Evolutionary conservation across 2,113 vertebrate genomes (phyloP).

Genomic region (Clarias magur): DNA sequence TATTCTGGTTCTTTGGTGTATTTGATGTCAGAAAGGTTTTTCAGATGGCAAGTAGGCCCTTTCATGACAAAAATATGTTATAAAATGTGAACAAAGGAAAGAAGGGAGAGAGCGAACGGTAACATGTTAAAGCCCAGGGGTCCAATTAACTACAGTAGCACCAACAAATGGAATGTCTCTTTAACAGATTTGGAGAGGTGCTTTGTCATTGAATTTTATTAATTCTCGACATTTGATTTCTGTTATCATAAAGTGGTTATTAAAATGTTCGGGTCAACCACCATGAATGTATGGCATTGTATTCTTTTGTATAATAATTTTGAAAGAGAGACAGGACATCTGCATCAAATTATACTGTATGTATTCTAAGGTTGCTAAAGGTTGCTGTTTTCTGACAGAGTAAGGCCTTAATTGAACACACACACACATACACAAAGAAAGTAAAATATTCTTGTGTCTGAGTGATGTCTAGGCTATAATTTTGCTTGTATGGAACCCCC

Average conservation of each 20-base stretch:
- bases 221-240: not conserved
- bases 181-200: constrained; percentile 44
- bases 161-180: constrained; percentile 54
- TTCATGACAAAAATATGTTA: not conserved
- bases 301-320: constrained; percentile 8
- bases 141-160: constrained; percentile 52
- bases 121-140: constrained; percentile 51
- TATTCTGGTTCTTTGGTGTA: not conserved
- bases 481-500: constrained; percentile 5
- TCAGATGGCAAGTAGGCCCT: not conserved
- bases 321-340: not conserved
- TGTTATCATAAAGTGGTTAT: not conserved
- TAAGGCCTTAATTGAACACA: not conserved
- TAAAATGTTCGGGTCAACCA: not conserved
- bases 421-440: not conserved
- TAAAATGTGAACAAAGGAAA: not conserved
- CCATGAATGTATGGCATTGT: not conserved
- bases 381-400: not conserved
- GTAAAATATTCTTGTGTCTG: not conserved
- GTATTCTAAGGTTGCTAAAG: not conserved
- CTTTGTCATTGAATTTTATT: constrained; percentile 37
- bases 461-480: not conserved
- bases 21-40: not conserved
- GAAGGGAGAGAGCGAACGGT: not conserved
- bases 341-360: not conserved